phyloP scores from a whole-genome alignment of 1,140 invertebrate genomes.

The Orchestia grillus region DNA sequence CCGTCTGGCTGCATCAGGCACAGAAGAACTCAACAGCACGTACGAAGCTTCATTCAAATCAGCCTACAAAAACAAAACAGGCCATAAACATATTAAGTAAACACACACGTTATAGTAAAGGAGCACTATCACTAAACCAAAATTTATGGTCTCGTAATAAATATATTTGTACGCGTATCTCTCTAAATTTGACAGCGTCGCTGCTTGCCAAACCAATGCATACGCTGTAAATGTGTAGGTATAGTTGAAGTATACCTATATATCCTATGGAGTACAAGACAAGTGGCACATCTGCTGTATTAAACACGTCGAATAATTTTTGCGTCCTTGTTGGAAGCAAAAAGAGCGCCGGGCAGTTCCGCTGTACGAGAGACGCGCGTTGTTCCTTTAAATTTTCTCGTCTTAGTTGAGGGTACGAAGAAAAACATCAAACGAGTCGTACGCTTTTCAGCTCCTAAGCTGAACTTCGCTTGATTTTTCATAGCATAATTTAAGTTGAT shows the following conservation, averaged over 20 bases:
- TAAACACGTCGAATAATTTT: neutral
- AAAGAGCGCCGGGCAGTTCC: neutral
- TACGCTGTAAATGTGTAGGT: neutral
- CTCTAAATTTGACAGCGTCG: no score
- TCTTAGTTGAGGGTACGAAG: neutral
- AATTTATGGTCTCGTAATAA: no score
- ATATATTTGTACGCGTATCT: no score
- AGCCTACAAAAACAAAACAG: neutral
- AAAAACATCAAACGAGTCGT: neutral
- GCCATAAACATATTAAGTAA: no score
- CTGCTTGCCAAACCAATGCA: no score
- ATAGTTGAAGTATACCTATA: neutral
- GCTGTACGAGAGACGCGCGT: neutral
- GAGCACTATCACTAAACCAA: no score
- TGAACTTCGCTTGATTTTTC: neutral
- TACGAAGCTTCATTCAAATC: neutral
- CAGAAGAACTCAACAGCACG: neutral
- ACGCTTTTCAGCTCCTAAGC: neutral
- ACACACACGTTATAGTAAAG: no score
- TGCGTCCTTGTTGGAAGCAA: neutral
- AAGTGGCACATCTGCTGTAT: neutral
- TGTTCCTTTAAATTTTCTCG: neutral
- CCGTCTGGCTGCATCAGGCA: neutral
- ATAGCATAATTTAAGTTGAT: neutral
- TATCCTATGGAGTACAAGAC: neutral